These are phyloP conservation scores for Drosophila ezoana DNA, from an alignment of 2,888 invertebrate species.

Conservation along the genomic window DNA sequence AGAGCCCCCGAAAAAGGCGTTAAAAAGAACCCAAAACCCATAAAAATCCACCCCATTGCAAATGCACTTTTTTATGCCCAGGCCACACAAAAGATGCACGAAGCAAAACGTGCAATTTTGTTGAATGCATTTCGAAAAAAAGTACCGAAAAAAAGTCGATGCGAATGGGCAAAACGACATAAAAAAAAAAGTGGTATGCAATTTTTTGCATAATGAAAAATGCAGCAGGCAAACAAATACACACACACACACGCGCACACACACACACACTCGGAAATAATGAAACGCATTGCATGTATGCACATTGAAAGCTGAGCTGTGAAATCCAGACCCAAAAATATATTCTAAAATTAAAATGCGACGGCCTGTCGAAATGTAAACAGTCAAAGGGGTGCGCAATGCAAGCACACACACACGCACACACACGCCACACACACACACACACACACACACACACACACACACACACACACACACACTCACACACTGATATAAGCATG, in stretches of 20 bases:
- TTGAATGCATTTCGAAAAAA: slow-evolving; percentile 75
- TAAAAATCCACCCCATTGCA: slow-evolving; percentile 73
- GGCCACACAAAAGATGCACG: slow-evolving; percentile 74
- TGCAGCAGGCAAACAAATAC: slow-evolving; percentile 72
- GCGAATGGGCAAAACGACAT: slow-evolving; percentile 54
- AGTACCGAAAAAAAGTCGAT: slow-evolving; percentile 63
- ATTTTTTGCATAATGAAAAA: slow-evolving; percentile 80
- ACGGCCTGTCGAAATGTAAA: slow-evolving; percentile 74
- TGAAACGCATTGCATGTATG: slow-evolving; percentile 68
- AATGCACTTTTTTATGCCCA: slow-evolving; percentile 63
- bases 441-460: slow-evolving; percentile 26
- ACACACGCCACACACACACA: slow-evolving; percentile 18
- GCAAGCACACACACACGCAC: slow-evolving; percentile 27
- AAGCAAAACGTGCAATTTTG: slow-evolving; percentile 76
- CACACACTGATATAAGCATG: slow-evolving; percentile 28
- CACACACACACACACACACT: slow-evolving; percentile 19
- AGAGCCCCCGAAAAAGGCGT: slow-evolving; percentile 59
- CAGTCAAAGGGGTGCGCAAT: slow-evolving; percentile 72
- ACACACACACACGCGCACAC: slow-evolving; percentile 19
- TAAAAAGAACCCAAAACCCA: slow-evolving; percentile 56
- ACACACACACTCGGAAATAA: slow-evolving; percentile 46
- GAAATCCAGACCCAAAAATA: slow-evolving; percentile 79
- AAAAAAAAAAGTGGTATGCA: slow-evolving; percentile 72
- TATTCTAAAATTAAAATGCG: slow-evolving; percentile 79
- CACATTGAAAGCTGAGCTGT: slow-evolving; percentile 75